Evolutionary conservation across 1,140 invertebrate species (phyloP), one percentile per base, ranked within the genome.

Genomic region (Archivesica marissinica): DNA sequence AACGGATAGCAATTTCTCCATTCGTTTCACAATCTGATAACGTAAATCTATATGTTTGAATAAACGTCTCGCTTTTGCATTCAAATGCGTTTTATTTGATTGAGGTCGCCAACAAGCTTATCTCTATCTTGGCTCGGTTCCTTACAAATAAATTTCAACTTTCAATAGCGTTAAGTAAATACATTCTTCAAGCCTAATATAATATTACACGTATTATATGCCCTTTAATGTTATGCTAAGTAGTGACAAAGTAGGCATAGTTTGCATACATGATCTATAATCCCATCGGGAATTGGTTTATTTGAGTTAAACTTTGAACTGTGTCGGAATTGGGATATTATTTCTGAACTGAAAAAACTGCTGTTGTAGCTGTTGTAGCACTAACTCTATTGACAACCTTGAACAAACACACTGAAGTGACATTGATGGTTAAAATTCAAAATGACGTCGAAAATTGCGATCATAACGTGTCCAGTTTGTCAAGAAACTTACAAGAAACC

Each of bases 381-480:
- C 17, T 4, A 23, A 23, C 6, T 61, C 2, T 7, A 7, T 11
- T 28, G 33, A 61, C 6, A 3, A 23, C 1, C 33, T 61, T 2
- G 23, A 1, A 30, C 11, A 7, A 61, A 13, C 2, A 33, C 3
- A 28, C 15, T 3, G 17, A 13, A 13, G 33, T 2, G 59, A 61
- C 17, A 13, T 61, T 13, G 28, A 28, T 7, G 4, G 28, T 30
- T 61, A 61, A 30, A 33, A 30, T 33, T 50, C 30, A 54, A 39
- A 30, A 68, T 81, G 80, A 28, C n/a, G 17, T 83, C 80, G 7
- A 83, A 74, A 25, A 15, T 83, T 0, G 30, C 13, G 2, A 83
- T 83, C 68, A 64, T 83, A 30, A 83, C 80, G 25, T 85, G 82
- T 70, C 61, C 59, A 33, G 38, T 85, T 30, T 85, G 82, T 52